Conservation (phyloP, 2,888 invertebrate genomes). For the Sepiola atlantica region DNA sequence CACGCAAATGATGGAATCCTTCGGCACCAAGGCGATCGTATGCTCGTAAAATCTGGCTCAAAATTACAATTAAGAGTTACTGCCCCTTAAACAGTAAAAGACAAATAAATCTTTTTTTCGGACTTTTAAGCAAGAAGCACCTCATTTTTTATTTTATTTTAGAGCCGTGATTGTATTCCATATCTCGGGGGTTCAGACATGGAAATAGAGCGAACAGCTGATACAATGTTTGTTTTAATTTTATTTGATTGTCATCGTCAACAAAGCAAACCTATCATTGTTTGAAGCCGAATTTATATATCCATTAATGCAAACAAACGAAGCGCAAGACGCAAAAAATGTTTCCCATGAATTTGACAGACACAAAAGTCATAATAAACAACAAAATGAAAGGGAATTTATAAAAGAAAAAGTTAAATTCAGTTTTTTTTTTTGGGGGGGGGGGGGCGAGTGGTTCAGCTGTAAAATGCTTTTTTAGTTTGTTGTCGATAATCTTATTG, state of each 20-base stretch:
- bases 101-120: too few relatives aligned
- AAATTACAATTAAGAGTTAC: too few relatives aligned
- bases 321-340: neutral
- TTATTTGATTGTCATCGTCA: neutral
- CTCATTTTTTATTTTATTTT: too few relatives aligned
- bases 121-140: too few relatives aligned
- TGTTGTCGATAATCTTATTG: neutral
- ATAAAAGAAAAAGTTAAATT: neutral
- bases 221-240: neutral
- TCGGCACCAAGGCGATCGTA: too few relatives aligned
- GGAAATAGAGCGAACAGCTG: neutral
- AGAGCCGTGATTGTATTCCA: neutral
- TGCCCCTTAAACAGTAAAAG: too few relatives aligned
- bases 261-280: neutral
- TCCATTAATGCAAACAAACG: neutral
- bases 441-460: neutral
- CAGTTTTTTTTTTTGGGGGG: too few relatives aligned
- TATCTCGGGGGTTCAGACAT: neutral
- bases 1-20: too few relatives aligned
- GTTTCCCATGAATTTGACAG: neutral
- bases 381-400: neutral
- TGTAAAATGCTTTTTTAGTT: neutral
- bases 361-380: neutral
- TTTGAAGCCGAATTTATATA: neutral
- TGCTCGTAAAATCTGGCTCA: too few relatives aligned